Conservation (phyloP, 2,888 invertebrate species). For the Dicycla oo region DNA sequence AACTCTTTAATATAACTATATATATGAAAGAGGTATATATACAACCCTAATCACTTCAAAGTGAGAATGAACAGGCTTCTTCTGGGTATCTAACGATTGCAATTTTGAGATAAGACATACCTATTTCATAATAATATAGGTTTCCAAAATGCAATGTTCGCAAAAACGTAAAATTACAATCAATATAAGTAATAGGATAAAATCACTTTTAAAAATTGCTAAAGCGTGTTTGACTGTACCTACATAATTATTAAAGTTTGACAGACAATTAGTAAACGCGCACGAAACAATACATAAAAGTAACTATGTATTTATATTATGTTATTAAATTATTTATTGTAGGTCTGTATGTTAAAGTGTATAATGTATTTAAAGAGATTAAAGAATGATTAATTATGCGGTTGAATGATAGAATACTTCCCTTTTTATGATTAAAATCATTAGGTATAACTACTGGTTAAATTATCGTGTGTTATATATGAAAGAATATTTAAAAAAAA, state of each 20-base stretch:
- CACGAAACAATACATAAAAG: background rate
- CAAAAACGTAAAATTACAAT: background rate
- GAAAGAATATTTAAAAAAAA: background rate
- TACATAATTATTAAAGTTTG: constrained; percentile 17
- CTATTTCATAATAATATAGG: background rate
- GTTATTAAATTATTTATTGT: background rate
- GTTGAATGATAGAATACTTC: background rate
- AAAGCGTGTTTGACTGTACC: background rate
- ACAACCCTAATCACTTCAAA: too few species aligned
- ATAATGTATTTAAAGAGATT: background rate
- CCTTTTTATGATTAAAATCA: background rate
- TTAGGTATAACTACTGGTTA: background rate
- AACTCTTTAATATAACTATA: too few species aligned
- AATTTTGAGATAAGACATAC: background rate
- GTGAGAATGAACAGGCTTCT: too few species aligned
- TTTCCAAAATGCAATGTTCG: background rate
- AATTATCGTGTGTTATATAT: background rate
- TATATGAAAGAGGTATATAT: too few species aligned
- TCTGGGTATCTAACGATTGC: too few species aligned
- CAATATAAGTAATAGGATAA: background rate
- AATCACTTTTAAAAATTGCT: background rate
- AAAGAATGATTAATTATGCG: background rate
- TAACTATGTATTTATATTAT: background rate
- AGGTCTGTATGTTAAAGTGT: background rate
- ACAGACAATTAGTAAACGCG: constrained; percentile 6